Conservation (phyloP, 2,888 invertebrate species). For the Tanytarsus gracilentus region DNA sequence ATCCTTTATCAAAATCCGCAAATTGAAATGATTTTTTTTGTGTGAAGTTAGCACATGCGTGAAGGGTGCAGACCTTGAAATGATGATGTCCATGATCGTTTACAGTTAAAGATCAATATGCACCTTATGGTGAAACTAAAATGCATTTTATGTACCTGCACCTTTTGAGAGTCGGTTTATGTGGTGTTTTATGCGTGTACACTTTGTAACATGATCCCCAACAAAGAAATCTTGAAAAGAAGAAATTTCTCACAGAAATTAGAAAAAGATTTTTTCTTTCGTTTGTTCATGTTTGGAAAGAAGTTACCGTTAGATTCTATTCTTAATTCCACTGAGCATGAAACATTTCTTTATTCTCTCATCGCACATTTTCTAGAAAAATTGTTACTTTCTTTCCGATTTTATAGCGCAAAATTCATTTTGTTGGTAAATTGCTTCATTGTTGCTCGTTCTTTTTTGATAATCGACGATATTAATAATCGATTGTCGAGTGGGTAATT, state of each 20-base stretch:
- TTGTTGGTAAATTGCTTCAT: not conserved
- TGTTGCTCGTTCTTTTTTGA: not conserved
- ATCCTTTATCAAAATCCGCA: too few relatives aligned
- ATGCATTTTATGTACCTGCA: not conserved
- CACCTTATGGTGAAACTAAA: too few relatives aligned
- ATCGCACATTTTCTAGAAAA: not conserved
- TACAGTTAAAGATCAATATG: too few relatives aligned
- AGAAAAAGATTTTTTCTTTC: not conserved
- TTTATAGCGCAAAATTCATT: not conserved
- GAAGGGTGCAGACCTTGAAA: too few relatives aligned
- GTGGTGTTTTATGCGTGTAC: constrained; percentile 1
- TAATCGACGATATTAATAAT: not conserved
- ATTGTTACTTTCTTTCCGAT: constrained; percentile 8
- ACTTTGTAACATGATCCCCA: constrained; percentile 2
- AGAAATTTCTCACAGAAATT: constrained; percentile 4
- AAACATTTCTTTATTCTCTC: not conserved
- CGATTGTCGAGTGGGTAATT: too few relatives aligned
- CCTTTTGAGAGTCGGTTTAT: not conserved
- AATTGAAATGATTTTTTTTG: too few relatives aligned
- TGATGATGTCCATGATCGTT: too few relatives aligned
- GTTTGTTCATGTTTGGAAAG: not conserved
- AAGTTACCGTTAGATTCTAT: constrained; percentile 9
- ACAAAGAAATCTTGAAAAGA: not conserved
- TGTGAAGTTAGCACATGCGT: too few relatives aligned
- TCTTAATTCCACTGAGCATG: constrained; percentile 4